Evolutionary conservation across 2,113 vertebrate genomes (phyloP), one percentile per base, ranked within the genome.

Genomic region (Megaceryle torquata): DNA sequence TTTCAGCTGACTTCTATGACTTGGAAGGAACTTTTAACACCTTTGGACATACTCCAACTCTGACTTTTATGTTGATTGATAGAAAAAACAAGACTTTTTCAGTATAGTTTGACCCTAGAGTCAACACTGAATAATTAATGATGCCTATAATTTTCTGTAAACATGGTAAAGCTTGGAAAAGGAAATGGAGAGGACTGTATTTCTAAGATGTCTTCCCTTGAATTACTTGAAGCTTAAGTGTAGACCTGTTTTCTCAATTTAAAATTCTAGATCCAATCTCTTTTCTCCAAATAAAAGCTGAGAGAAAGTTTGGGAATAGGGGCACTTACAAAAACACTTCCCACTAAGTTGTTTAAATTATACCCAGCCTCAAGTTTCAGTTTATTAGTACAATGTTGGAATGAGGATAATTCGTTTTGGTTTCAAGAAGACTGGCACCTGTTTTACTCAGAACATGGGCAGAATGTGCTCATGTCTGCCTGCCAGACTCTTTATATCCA

Each of bases 321-420:
- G 19, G 46, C 2, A 71, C 9, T 28, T 46, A 10, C 6, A 57
- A 33, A 22, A 56, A 63, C 39, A 0, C 4, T 82, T 64, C 11
- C 14, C 1, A 11, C 10, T 35, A 17, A 60, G 17, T 13, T 24
- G 5, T 63, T 82, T 9, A 56, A 25, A 76, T 68, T 76, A 43
- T 5, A 35, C 7, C 13, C 51, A 46, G 8, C 11, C 12, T 82
- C 21, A 54, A 37, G 6, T 71, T 92, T 78, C 8, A 39, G 6
- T 57, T 57, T 69, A 25, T n/a, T 59, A 8, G 24, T 60, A 68
- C 21, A 39, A 3, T 22, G 2, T 37, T 0, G 0, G 18, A 11
- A 16, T 10, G 17, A 43, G 17, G 21, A 5, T 64, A 39, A 39
- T 22, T 0, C 0, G 1, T 64, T 91, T 51, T 60, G 9, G 3